Evolutionary conservation across 2,113 vertebrate species (phyloP).

Genomic region (Ictalurus punctatus): DNA sequence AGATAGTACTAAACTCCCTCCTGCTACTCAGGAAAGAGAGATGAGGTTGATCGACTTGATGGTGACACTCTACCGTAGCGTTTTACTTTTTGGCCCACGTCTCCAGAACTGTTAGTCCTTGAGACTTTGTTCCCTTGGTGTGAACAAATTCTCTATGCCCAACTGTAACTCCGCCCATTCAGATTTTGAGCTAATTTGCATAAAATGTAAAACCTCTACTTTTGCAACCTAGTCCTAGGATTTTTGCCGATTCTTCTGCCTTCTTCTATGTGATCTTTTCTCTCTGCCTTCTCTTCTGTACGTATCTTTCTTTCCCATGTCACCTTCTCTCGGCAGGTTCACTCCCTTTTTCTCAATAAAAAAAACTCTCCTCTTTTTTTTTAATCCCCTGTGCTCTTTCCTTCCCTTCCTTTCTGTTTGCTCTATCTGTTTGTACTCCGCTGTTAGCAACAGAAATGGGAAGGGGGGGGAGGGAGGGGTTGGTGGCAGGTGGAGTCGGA

Average conservation of each 20-base stretch:
- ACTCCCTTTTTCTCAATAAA: neutral
- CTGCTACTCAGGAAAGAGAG: neutral
- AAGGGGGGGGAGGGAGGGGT: constrained; percentile 51
- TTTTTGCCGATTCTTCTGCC: neutral
- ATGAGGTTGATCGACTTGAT: neutral
- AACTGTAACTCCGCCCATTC: neutral
- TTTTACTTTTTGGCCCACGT: neutral
- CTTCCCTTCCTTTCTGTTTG: constrained; percentile 49
- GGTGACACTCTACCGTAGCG: neutral
- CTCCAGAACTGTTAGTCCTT: neutral
- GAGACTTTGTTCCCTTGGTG: neutral
- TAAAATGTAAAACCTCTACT: neutral
- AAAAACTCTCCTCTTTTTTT: constrained; percentile 29
- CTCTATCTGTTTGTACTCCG: constrained; percentile 57
- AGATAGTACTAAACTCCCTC: neutral
- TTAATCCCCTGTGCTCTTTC: constrained; percentile 13
- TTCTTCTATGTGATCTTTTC: too few species aligned
- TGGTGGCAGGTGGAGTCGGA: constrained; percentile 83
- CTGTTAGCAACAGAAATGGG: constrained; percentile 53
- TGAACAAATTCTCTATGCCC: neutral
- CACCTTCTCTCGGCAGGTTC: neutral
- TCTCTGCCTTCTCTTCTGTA: neutral
- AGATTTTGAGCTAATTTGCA: neutral
- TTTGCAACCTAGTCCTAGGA: neutral
- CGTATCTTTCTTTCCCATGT: neutral